Percentiles rank a stretch among this genome's conserved stretches.
Evolutionary conservation across 1,140 invertebrate genomes (phyloP).

Genomic region (Lasioglossum baleicum): DNA sequence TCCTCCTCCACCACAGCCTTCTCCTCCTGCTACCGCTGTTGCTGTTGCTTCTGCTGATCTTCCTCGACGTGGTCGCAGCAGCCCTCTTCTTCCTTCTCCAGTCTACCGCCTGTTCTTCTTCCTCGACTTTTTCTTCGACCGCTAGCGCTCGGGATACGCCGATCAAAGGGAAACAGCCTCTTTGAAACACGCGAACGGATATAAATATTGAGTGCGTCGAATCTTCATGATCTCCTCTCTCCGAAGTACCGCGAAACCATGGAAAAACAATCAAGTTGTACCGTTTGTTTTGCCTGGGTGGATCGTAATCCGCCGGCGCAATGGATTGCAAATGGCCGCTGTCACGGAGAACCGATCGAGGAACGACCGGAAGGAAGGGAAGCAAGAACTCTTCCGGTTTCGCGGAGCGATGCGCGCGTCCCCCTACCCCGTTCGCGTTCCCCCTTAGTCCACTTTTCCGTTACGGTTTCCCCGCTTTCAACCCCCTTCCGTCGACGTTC

Average conservation of each 20-base stretch:
- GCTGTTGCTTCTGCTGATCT: conserved; percentile 8
- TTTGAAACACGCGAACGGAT: conserved; percentile 26
- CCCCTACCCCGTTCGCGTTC: conserved; percentile 31
- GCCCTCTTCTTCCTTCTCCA: conserved; percentile 24
- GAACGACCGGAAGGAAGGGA: conserved; percentile 43
- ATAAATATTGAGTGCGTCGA: conserved; percentile 23
- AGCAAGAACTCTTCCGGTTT: conserved; percentile 44
- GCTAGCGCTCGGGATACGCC: not conserved
- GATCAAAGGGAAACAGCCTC: conserved; percentile 39
- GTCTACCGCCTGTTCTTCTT: conserved; percentile 5
- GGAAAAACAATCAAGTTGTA: conserved; percentile 39
- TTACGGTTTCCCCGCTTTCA: not conserved
- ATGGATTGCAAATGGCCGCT: conserved; percentile 2
- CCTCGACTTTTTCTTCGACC: conserved; percentile 16
- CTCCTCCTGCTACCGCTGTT: conserved; percentile 2
- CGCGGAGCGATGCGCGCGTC: conserved; percentile 8
- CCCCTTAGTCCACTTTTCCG: not conserved
- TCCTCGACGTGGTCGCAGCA: conserved; percentile 17
- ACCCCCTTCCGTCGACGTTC: conserved; percentile 5
- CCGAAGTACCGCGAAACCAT: conserved; percentile 4
- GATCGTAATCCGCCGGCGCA: not conserved
- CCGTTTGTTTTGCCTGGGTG: conserved; percentile 13
- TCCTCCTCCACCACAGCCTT: conserved; percentile 20
- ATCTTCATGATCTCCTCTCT: conserved; percentile 43
- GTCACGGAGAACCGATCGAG: conserved; percentile 2